phyloP scores from a whole-genome alignment of 2,888 invertebrate genomes.

The Linnaemya vulpina region DNA sequence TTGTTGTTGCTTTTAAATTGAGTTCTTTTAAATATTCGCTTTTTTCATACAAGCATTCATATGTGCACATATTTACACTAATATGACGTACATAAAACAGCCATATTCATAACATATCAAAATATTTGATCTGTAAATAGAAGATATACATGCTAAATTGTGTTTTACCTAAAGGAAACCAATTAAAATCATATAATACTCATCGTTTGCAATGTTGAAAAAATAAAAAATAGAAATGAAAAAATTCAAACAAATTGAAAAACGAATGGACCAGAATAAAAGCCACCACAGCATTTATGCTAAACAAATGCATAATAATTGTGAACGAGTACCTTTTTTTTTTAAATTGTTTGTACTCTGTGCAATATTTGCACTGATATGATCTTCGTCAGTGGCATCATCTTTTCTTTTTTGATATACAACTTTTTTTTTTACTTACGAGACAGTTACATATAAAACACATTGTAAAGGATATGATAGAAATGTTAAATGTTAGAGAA shows the following conservation, averaged over 20 bases:
- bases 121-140: constrained; percentile 71
- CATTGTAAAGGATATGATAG: too few species aligned
- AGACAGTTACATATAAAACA: background rate
- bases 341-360: constrained; percentile 11
- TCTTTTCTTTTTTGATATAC: constrained; percentile 12
- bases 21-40: constrained; percentile 48
- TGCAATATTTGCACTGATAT: constrained; percentile 23
- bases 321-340: constrained; percentile 63
- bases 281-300: constrained; percentile 60
- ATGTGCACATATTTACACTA: background rate
- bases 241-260: constrained; percentile 37
- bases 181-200: constrained; percentile 70
- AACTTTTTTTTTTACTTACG: background rate
- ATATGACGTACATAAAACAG: constrained; percentile 5
- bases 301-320: constrained; percentile 63
- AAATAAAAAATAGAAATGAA: background rate
- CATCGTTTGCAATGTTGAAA: constrained; percentile 54
- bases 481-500: background rate
- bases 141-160: constrained; percentile 64
- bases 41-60: constrained; percentile 16
- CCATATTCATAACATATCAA: constrained; percentile 60
- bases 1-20: constrained; percentile 46
- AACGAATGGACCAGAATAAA: constrained; percentile 56
- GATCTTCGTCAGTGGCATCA: constrained; percentile 48
- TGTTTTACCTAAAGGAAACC: constrained; percentile 65